Percentiles rank a stretch among this genome's conserved stretches.
These are phyloP conservation scores for Sceloporus tristichus DNA, from an alignment of 2,113 vertebrate species.

Conservation along the genomic window DNA sequence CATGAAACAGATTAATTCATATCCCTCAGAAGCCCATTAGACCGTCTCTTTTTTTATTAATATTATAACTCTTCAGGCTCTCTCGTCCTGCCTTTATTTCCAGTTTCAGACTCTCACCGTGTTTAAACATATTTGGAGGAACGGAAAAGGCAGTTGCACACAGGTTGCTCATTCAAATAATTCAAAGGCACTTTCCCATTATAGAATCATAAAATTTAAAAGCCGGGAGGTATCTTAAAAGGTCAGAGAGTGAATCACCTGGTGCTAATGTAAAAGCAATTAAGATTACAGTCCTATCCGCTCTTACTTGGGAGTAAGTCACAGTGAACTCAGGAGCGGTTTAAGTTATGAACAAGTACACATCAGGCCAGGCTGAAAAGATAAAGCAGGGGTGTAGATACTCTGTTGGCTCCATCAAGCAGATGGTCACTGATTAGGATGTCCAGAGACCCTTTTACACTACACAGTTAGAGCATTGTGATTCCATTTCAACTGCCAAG, in stretches of 20 bases:
- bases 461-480: too few relatives aligned
- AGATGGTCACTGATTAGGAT: background rate
- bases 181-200: constrained; percentile 30
- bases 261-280: constrained; percentile 5
- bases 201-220: constrained; percentile 23
- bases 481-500: too few relatives aligned
- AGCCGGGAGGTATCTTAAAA: constrained; percentile 28
- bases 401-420: too few relatives aligned
- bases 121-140: constrained; percentile 55
- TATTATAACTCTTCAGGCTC: constrained; percentile 58
- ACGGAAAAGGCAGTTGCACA: constrained; percentile 11
- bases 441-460: too few relatives aligned
- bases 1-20: constrained; percentile 59
- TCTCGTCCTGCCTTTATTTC: constrained; percentile 49
- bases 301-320: background rate
- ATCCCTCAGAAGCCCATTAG: constrained; percentile 59
- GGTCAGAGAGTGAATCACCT: constrained; percentile 14
- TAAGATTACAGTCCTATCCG: background rate
- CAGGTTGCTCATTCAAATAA: constrained; percentile 25
- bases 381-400: background rate
- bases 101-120: constrained; percentile 41
- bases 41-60: constrained; percentile 47
- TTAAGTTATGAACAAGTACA: background rate
- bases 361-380: background rate
- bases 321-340: background rate